Evolutionary conservation across 2,888 invertebrate genomes (phyloP).

Genomic region (Brachyptera risi): DNA sequence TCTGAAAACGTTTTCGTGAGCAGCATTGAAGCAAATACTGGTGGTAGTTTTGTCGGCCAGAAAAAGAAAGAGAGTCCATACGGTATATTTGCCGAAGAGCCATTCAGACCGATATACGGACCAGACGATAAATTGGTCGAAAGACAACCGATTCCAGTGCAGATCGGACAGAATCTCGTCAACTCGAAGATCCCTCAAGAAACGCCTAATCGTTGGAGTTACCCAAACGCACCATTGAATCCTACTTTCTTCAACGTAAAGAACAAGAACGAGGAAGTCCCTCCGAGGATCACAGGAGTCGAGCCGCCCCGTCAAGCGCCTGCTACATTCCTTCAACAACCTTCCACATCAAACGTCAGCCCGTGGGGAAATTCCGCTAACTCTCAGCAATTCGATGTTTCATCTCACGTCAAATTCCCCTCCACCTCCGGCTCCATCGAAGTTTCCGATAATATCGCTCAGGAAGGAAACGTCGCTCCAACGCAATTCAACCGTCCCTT

Average conservation of each 20-base stretch:
- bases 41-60: not conserved
- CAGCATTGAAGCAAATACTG: constrained; percentile 3
- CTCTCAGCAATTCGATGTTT: not conserved
- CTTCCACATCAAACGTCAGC: not conserved
- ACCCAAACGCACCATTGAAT: constrained; percentile 18
- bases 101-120: constrained; percentile 37
- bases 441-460: not conserved
- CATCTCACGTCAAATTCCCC: constrained; percentile 15
- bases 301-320: constrained; percentile 13
- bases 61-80: constrained; percentile 28
- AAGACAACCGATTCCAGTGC: not conserved
- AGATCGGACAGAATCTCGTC: constrained; percentile 1
- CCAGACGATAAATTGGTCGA: constrained; percentile 28
- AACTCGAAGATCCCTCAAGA: constrained; percentile 16
- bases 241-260: constrained; percentile 23
- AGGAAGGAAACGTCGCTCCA: not conserved
- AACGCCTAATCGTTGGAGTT: constrained; percentile 25
- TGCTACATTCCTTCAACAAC: not conserved
- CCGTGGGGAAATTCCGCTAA: not conserved
- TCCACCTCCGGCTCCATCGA: not conserved
- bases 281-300: constrained; percentile 6
- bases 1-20: not conserved
- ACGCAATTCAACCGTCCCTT: too few relatives aligned
- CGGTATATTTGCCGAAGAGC: constrained; percentile 34
- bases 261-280: not conserved